Base-by-base conservation (phyloP, 2,888 invertebrate genomes). In the Cryptus armator region DNA sequence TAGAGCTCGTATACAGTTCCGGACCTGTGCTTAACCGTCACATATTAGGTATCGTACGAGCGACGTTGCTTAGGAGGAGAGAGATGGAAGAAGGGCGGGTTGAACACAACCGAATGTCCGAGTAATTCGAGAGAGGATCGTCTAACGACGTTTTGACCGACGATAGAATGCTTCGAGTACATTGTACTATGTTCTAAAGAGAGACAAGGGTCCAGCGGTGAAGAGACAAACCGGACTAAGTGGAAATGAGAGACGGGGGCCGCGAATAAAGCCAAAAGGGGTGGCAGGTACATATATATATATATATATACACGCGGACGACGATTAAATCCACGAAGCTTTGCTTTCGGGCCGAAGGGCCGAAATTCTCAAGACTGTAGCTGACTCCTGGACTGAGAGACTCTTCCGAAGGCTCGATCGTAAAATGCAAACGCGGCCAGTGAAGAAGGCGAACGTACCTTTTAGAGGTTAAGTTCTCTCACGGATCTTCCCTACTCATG, bases 381-480 rank as follows among this genome's bases (percentile, higher is more conserved):
- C 37, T 37, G 37, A 37, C 37, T 37, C 37, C 37, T n/a, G 6
- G 79, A 19, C 68, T 19, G 81, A 75, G 79, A 85, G 77, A 84
- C 72, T 37, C 37, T 37, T 37, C 14, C 75, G 70, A 70, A 77
- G 66, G 85, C 86, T 90, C 86, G 90, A 91, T 92, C 93, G 90
- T 93, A 93, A 93, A 93, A 93, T 91, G 92, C 93, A 93, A 93
- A 92, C 92, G 67, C 78, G 91, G 88, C 89, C 89, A 89, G 90
- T 90, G 89, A 16, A 67, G 56, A 72, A 78, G 70, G 70, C 16
- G 56, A 56, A 12, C 56, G 56, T 9, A 79, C 56, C 66, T 66
- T 46, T 44, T 19, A 46, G 80, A 92, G 91, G 92, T 92, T 90
- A 92, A 92, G 92, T 93, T 93, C 90, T 92, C 90, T 90, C 91